phyloP scores from a whole-genome alignment of 2,888 invertebrate species.

The Amiota minor region DNA sequence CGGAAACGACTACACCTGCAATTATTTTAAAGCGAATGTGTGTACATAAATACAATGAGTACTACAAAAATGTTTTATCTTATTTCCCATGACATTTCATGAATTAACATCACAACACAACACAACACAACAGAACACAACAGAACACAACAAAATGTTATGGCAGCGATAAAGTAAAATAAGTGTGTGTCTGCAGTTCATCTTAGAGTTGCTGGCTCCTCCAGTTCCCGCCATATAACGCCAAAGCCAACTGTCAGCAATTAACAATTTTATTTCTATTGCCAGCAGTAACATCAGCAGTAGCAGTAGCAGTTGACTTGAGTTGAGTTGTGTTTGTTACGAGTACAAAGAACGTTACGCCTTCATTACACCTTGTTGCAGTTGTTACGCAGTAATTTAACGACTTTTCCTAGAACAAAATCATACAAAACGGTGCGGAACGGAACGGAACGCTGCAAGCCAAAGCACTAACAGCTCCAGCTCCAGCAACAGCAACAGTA shows the following conservation, averaged over 20 bases:
- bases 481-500: conserved; percentile 1
- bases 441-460: conserved; percentile 45
- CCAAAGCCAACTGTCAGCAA: conserved; percentile 47
- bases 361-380: conserved; percentile 70
- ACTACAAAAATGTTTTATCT: background rate
- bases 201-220: background rate
- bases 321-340: conserved; percentile 31
- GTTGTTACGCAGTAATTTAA: conserved; percentile 70
- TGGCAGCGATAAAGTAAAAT: conserved; percentile 20
- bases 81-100: conserved; percentile 59
- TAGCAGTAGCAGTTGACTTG: conserved; percentile 44
- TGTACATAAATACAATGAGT: conserved; percentile 7
- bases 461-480: conserved; percentile 32
- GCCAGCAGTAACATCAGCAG: conserved; percentile 44
- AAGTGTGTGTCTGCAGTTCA: conserved; percentile 3
- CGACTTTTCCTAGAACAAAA: conserved; percentile 69
- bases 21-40: conserved; percentile 13
- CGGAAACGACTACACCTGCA: conserved; percentile 42
- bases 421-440: conserved; percentile 68
- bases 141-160: conserved; percentile 14
- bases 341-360: conserved; percentile 44
- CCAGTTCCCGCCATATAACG: conserved; percentile 18
- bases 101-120: conserved; percentile 37
- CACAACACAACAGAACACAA: conserved; percentile 48
- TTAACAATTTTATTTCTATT: conserved; percentile 68